Evolutionary conservation across 1,140 invertebrate species (phyloP).

Genomic region (Drosophila orosa): DNA sequence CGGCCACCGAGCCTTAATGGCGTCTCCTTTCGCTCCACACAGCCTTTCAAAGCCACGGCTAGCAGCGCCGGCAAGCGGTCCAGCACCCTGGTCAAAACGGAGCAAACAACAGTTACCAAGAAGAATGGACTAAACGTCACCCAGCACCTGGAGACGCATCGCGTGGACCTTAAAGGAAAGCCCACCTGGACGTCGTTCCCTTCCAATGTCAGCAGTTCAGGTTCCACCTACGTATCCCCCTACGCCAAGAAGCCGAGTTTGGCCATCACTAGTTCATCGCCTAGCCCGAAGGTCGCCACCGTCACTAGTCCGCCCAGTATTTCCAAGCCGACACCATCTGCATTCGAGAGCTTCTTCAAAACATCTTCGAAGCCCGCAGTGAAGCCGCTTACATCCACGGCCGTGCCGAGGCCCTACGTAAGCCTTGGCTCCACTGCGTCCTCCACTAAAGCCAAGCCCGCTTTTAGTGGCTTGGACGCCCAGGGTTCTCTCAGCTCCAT

Average conservation of each 20-base stretch:
- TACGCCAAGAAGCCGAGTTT: conserved; percentile 40
- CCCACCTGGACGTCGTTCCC: conserved; percentile 17
- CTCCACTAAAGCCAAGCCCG: conserved; percentile 24
- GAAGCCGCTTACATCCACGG: neutral
- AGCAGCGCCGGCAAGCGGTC: conserved; percentile 51
- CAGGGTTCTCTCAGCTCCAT: conserved; percentile 9
- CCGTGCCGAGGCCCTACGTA: conserved; percentile 19
- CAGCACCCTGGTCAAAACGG: conserved; percentile 59
- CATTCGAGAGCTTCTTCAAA: conserved; percentile 10
- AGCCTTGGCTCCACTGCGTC: conserved; percentile 22
- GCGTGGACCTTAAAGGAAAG: conserved; percentile 54
- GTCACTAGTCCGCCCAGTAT: conserved; percentile 10
- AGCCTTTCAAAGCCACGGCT: conserved; percentile 54
- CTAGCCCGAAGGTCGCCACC: conserved; percentile 5
- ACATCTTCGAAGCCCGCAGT: neutral
- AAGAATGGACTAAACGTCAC: conserved; percentile 71
- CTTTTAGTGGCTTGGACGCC: conserved; percentile 30
- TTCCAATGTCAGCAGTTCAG: conserved; percentile 4
- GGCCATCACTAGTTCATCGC: conserved; percentile 38
- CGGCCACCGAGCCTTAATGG: conserved; percentile 54
- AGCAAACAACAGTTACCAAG: conserved; percentile 69
- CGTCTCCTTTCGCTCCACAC: conserved; percentile 55
- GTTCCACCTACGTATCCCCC: conserved; percentile 39
- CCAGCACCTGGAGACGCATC: conserved; percentile 61
- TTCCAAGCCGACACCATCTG: conserved; percentile 6